These are phyloP conservation scores for Malacoctenus gilli DNA, from an alignment of 2,797 vertebrate genomes.

Conservation along the genomic window DNA sequence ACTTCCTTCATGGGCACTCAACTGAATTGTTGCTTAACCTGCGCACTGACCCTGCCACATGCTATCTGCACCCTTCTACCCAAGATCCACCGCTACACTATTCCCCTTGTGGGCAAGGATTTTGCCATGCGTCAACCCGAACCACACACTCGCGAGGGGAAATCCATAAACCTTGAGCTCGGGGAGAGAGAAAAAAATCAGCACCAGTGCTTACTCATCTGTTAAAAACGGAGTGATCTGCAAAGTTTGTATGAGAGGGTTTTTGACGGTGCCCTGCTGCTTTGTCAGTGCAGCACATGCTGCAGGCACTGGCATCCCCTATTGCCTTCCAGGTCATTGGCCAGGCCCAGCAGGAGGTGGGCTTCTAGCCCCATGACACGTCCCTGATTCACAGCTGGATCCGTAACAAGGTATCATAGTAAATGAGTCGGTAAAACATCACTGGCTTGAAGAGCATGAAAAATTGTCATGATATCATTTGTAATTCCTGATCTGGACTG, in stretches of 20 bases:
- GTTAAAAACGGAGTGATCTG: constrained; percentile 85
- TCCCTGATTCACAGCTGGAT: constrained; percentile 86
- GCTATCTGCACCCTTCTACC: constrained; percentile 66
- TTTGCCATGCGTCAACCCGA: constrained; percentile 71
- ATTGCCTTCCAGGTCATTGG: constrained; percentile 90
- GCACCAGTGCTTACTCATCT: constrained; percentile 88
- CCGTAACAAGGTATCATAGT: constrained; percentile 86
- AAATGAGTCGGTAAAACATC: constrained; percentile 91
- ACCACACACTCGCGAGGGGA: constrained; percentile 70
- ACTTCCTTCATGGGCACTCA: constrained; percentile 76
- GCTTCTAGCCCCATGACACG: constrained; percentile 82
- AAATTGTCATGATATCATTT: constrained; percentile 87
- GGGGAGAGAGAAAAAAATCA: constrained; percentile 63
- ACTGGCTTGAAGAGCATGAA: constrained; percentile 85
- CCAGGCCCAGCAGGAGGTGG: constrained; percentile 82
- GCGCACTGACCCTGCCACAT: constrained; percentile 83
- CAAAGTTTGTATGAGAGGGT: constrained; percentile 85
- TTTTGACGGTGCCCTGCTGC: constrained; percentile 90
- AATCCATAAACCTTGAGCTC: constrained; percentile 78
- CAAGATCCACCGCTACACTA: constrained; percentile 68
- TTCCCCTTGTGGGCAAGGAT: constrained; percentile 70
- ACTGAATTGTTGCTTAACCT: constrained; percentile 85
- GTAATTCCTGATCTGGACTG: constrained; percentile 79
- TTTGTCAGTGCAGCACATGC: constrained; percentile 87
- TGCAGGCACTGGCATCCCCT: constrained; percentile 84